Conservation (phyloP, 2,888 invertebrate genomes). For the Morpho deidamia region DNA sequence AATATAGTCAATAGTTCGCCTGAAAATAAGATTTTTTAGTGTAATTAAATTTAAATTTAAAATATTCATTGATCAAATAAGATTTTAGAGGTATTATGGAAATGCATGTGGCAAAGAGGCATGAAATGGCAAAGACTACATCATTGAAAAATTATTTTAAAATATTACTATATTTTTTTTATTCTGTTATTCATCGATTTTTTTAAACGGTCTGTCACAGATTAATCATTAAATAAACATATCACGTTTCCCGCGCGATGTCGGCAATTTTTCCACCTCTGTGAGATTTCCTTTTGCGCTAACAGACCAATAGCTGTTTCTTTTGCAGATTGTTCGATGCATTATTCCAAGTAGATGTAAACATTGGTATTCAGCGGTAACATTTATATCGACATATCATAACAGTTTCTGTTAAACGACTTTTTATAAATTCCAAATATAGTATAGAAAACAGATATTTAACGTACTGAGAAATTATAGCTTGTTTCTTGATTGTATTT, state of each 20-base stretch:
- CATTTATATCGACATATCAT: slow-evolving; percentile 1
- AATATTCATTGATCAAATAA: too few relatives aligned
- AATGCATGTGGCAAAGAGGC: too few relatives aligned
- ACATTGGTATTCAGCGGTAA: background rate
- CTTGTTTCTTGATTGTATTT: too few relatives aligned
- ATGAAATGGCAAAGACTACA: too few relatives aligned
- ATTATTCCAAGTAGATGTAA: background rate
- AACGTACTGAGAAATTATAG: too few relatives aligned
- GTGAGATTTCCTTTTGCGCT: background rate
- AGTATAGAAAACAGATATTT: background rate
- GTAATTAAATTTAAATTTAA: too few relatives aligned
- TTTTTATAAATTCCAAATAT: background rate
- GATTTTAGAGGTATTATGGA: too few relatives aligned
- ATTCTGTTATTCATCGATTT: background rate
- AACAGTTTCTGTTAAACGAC: background rate
- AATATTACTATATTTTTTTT: background rate
- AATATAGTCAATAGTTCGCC: too few relatives aligned
- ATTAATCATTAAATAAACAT: background rate
- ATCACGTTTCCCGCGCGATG: slow-evolving; percentile 1
- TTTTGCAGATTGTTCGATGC: slow-evolving; percentile 3
- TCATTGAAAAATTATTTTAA: too few relatives aligned
- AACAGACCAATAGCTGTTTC: background rate
- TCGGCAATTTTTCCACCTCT: background rate
- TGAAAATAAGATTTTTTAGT: too few relatives aligned
- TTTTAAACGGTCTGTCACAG: background rate